Evolutionary conservation across 2,797 vertebrate genomes (phyloP).

Genomic region (Falco columbarius): DNA sequence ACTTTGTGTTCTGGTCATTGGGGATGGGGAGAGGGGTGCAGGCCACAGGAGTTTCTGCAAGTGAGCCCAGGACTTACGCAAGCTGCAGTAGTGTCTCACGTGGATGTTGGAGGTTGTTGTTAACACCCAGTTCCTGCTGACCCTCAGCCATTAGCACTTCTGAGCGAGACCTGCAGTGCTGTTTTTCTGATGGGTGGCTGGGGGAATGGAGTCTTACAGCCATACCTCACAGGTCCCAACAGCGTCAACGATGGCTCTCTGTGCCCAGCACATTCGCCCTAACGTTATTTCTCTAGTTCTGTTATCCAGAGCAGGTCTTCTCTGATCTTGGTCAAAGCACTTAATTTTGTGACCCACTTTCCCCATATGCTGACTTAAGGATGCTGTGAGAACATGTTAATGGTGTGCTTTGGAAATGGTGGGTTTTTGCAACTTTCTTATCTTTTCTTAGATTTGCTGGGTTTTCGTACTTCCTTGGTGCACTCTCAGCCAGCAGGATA

Average conservation of each 20-base stretch:
- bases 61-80: neutral
- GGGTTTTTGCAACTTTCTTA: neutral
- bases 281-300: neutral
- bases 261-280: neutral
- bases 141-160: neutral
- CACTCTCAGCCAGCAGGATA: neutral
- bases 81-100: neutral
- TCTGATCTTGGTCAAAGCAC: slow-evolving; percentile 7
- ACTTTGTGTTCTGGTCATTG: neutral
- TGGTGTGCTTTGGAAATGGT: neutral
- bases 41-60: neutral
- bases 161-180: neutral
- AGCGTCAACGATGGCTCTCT: neutral
- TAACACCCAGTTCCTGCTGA: neutral
- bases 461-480: neutral
- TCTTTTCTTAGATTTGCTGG: neutral
- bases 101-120: neutral
- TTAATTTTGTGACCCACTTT: slow-evolving; percentile 21
- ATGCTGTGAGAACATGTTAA: neutral
- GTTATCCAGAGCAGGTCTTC: neutral
- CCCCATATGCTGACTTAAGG: neutral
- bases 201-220: neutral
- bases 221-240: neutral
- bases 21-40: neutral
- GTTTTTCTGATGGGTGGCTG: neutral